A percentile compares a stretch with the other conserved stretches of the same genome.
phyloP scores from a whole-genome alignment of 2,113 vertebrate species.

The Lipophrys pholis region DNA sequence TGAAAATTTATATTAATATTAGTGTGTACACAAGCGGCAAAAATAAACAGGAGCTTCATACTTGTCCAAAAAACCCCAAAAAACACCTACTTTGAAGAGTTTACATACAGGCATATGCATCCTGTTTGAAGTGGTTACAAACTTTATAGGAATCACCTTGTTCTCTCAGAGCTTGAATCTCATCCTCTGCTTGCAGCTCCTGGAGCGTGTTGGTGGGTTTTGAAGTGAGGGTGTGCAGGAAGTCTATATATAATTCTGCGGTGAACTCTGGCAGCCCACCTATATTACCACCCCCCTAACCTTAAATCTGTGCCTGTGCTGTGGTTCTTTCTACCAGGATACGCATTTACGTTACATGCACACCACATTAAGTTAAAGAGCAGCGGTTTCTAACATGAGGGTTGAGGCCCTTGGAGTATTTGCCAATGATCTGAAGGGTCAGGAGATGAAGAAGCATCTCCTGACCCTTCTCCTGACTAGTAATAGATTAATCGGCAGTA shows the following conservation, averaged over 20 bases:
- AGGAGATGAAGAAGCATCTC: no score
- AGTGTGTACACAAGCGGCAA: slow-evolving; percentile 19
- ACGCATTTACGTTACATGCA: slow-evolving; percentile 17
- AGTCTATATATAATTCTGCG: slow-evolving; percentile 80
- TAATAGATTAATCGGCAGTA: no score
- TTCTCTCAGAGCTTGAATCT: slow-evolving; percentile 44
- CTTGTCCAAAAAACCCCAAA: no score
- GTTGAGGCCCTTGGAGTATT: neutral
- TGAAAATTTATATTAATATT: slow-evolving; percentile 3
- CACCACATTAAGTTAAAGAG: neutral
- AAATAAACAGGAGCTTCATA: neutral
- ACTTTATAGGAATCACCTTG: slow-evolving; percentile 70
- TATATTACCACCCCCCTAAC: slow-evolving; percentile 45
- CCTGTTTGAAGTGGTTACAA: slow-evolving; percentile 75
- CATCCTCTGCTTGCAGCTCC: slow-evolving; percentile 42
- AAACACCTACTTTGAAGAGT: slow-evolving; percentile 16
- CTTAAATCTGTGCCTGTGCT: slow-evolving; percentile 77
- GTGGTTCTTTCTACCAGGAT: slow-evolving; percentile 58
- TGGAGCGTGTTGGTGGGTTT: slow-evolving; percentile 54
- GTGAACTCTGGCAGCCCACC: slow-evolving; percentile 69
- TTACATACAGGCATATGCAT: neutral
- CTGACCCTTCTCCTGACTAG: no score
- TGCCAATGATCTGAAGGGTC: no score
- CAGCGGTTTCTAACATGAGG: neutral
- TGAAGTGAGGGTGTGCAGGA: slow-evolving; percentile 66